These are phyloP conservation scores for Aricia artaxerxes DNA, from an alignment of 2,888 invertebrate genomes.

Conservation along the genomic window DNA sequence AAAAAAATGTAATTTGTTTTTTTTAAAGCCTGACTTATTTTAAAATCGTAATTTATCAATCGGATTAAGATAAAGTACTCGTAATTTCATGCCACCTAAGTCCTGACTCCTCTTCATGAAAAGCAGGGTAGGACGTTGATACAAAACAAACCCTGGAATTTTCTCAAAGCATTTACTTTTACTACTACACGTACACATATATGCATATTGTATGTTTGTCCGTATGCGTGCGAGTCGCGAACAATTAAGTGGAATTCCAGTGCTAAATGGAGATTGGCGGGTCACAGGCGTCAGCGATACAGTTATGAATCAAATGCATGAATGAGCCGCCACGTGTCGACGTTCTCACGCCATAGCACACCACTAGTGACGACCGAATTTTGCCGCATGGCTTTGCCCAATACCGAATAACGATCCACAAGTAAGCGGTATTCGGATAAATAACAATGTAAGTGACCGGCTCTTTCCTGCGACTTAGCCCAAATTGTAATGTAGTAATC, in stretches of 20 bases:
- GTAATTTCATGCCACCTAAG: too few species aligned
- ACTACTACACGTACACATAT: neutral
- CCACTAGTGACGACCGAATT: conserved; percentile 8
- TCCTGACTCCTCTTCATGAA: too few species aligned
- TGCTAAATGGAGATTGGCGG: conserved; percentile 18
- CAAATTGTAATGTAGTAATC: too few species aligned
- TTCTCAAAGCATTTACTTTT: too few species aligned
- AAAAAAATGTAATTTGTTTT: too few species aligned
- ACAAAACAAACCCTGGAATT: too few species aligned
- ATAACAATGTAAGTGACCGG: too few species aligned
- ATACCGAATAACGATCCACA: conserved; percentile 42
- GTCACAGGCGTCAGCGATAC: conserved; percentile 40
- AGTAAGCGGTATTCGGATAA: conserved; percentile 41
- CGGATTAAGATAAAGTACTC: too few species aligned
- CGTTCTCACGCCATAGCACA: conserved; percentile 66
- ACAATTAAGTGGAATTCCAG: conserved; percentile 12
- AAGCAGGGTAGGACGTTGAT: too few species aligned
- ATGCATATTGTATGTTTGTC: neutral
- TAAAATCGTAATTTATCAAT: too few species aligned
- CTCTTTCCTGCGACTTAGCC: too few species aligned
- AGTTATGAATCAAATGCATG: conserved; percentile 79
- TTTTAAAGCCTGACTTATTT: too few species aligned
- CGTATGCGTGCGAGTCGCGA: neutral
- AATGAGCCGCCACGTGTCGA: conserved; percentile 76
- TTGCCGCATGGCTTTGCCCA: neutral